Evolutionary conservation across 2,113 vertebrate species (phyloP).

Genomic region (Peromyscus maniculatus): DNA sequence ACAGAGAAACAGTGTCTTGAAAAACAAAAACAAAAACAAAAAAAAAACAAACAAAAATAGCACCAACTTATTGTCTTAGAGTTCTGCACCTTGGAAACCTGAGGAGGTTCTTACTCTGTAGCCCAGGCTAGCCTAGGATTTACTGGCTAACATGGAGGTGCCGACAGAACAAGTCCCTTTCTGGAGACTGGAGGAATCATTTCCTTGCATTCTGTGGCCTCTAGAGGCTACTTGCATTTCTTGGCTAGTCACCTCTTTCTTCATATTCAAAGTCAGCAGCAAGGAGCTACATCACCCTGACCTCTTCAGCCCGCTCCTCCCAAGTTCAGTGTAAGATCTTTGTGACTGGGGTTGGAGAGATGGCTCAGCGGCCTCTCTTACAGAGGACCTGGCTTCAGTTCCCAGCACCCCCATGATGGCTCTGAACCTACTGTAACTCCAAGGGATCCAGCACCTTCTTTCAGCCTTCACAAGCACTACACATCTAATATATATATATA

Average conservation of each 20-base stretch:
- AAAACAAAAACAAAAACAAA: too few species aligned
- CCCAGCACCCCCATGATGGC: not conserved
- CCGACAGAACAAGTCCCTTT: not conserved
- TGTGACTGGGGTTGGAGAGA: not conserved
- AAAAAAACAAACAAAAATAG: too few species aligned
- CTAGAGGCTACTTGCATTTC: not conserved
- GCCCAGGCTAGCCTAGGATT: not conserved
- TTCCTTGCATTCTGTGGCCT: not conserved
- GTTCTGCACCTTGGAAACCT: not conserved
- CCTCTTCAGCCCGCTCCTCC: not conserved
- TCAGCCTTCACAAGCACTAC: not conserved
- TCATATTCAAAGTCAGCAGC: not conserved
- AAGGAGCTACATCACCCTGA: not conserved
- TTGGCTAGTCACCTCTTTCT: not conserved
- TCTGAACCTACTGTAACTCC: not conserved
- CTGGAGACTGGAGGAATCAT: not conserved
- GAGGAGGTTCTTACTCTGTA: not conserved
- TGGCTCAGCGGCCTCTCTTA: not conserved
- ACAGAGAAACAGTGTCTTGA: too few species aligned
- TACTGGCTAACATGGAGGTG: not conserved
- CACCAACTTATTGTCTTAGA: not conserved
- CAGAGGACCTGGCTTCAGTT: not conserved
- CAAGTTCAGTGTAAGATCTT: not conserved
- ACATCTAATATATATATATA: not conserved
- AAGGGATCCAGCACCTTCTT: not conserved